Evolutionary conservation across 2,113 vertebrate species (phyloP), one percentile per base, ranked within the genome.

Genomic region (Jacana jacana): DNA sequence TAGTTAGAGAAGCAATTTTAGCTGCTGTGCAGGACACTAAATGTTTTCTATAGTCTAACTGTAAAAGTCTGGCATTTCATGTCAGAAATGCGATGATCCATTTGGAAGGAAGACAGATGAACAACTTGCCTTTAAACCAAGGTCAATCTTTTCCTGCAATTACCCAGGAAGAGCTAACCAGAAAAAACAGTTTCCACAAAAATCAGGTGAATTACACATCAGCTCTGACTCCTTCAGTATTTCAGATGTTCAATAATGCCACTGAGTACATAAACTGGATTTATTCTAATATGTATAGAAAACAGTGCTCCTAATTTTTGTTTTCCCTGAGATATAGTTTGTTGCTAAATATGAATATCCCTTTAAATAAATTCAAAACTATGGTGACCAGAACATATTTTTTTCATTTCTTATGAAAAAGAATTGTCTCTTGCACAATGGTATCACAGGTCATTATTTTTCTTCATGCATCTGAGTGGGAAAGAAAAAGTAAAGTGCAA

Each of bases 271-370:
- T 27, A 35, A 85, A 61, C 4, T 37, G 13, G 0, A 64, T 92
- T 89, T 30, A 58, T 70, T 46, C 0, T 20, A 27, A 5, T 23
- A 42, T 0, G 0, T 18, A 39, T 12, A 81, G 17, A 68, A 81
- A 83, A 48, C 1, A 61, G 2, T 30, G 18, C 0, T 49, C 8
- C 4, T 60, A 33, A 39, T 60, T 72, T 57, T 25, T 88, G 12
- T 44, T 90, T 91, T 52, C 6, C 18, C 19, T 35, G 6, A 30
- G n/a, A 39, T 8, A 57, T 9, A 48, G 90, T 48, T 57, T 61
- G 2, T 73, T 76, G 14, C 7, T 73, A 82, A 88, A 54, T 51
- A 65, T 31, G 10, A 85, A 81, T 65, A 85, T n/a, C 6, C 3
- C 7, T 18, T 84, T 71, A 88, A 90, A 79, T 11, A 80, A 48